A percentile compares a stretch with the other conserved stretches of the same genome.
phyloP scores from a whole-genome alignment of 2,113 vertebrate genomes.

The Spea multiplicata region DNA sequence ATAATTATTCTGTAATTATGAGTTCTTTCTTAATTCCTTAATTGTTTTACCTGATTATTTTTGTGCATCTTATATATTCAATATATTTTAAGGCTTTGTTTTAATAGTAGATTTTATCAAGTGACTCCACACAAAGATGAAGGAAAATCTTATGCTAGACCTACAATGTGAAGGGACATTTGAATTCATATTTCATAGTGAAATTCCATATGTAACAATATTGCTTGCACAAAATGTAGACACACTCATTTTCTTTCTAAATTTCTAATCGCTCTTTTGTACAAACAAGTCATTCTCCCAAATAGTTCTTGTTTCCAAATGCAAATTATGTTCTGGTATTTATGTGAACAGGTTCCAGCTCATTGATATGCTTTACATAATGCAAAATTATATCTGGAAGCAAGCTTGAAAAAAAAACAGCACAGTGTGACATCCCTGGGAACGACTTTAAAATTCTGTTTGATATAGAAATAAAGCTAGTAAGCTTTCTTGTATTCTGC shows the following conservation, averaged over 20 bases:
- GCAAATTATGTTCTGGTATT: conserved; percentile 43
- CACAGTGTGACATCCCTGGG: conserved; percentile 44
- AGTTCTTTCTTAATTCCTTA: too few species aligned
- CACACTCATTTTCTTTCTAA: conserved; percentile 37
- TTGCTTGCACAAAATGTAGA: conserved; percentile 6
- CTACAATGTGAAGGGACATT: background rate
- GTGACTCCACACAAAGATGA: background rate
- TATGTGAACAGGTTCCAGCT: conserved; percentile 47
- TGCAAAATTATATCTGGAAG: conserved; percentile 44
- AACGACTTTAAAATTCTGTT: conserved; percentile 45
- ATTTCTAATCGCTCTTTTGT: conserved; percentile 37
- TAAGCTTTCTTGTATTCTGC: conserved; percentile 9
- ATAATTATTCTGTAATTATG: too few species aligned
- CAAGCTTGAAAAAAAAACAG: conserved; percentile 46
- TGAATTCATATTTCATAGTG: background rate
- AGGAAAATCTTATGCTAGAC: background rate
- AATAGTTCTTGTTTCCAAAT: conserved; percentile 36
- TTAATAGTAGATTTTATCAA: background rate
- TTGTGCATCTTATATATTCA: too few species aligned
- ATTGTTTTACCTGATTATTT: too few species aligned
- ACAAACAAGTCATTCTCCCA: conserved; percentile 30
- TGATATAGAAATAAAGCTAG: conserved; percentile 42
- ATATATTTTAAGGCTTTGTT: background rate
- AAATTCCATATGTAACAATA: background rate
- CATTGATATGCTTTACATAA: conserved; percentile 50